Conservation (phyloP, 2,888 invertebrate species). For the Strigamia maritima region DNA sequence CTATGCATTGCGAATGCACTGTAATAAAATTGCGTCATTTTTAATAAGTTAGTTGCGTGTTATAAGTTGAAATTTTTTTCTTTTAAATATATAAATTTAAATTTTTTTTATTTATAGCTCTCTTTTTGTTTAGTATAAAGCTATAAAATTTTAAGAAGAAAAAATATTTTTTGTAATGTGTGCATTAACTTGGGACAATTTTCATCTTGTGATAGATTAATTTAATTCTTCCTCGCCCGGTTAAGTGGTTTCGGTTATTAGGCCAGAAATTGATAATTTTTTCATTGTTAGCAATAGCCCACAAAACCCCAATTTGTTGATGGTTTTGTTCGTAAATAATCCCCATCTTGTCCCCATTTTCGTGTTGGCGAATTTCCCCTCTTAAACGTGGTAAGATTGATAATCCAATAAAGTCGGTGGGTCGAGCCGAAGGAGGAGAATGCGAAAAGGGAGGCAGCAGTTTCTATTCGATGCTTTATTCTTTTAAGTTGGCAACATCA, state of each 20-base stretch:
- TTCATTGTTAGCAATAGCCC: background rate
- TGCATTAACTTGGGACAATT: background rate
- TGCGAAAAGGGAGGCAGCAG: background rate
- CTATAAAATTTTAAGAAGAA: too few species aligned
- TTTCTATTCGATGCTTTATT: background rate
- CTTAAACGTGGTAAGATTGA: constrained; percentile 23
- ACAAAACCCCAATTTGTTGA: constrained; percentile 11
- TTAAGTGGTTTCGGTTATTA: constrained; percentile 1
- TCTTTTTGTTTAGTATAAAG: too few species aligned
- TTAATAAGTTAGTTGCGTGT: too few species aligned
- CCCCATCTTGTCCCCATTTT: constrained; percentile 12
- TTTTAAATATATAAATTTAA: too few species aligned
- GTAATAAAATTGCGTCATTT: too few species aligned
- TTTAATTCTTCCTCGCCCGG: background rate
- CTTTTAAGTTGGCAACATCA: constrained; percentile 14
- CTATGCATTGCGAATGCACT: too few species aligned
- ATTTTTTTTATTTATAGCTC: too few species aligned
- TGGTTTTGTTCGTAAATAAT: constrained; percentile 15
- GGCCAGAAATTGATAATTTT: background rate
- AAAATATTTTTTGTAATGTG: too few species aligned
- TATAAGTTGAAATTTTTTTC: too few species aligned
- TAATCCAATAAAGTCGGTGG: constrained; percentile 23
- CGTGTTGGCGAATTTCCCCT: constrained; percentile 13
- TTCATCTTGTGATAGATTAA: background rate
- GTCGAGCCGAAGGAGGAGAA: constrained; percentile 16